Evolutionary conservation across 2,888 invertebrate species (phyloP), one percentile per base, ranked within the genome.

Genomic region (Tortrix viridana): DNA sequence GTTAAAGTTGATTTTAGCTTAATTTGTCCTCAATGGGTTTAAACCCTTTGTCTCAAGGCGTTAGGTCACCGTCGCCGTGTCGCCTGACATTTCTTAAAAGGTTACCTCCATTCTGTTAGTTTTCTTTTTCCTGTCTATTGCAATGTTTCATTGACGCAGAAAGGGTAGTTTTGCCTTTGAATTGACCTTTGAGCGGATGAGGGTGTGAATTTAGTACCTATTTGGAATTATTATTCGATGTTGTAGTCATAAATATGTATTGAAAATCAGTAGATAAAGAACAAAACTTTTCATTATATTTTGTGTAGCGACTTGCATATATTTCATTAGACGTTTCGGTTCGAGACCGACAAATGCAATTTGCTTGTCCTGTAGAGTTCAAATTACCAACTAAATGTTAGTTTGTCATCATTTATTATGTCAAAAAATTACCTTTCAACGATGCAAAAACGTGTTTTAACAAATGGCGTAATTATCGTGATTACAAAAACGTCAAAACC

Each of bases 41-140:
- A 82, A 90, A 86, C 87, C 88, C 89, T 89, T 90, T 89, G 91
- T 90, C 89, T 89, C 84, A 89, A 89, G 88, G 86, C 83, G 82
- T 82, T 79, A 79, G 78, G 82, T 79, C 83, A 78, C 78, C 80
- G 84, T 77, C 82, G 80, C 80, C 74, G 79, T 82, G 81, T 82
- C 83, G 85, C 80, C 79, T 92, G 92, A 85, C 92, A 92, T 92
- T 92, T 90, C 77, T 84, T 77, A 77, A 91, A 92, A 92, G 91
- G 92, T 90, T 84, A 87, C 84, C 82, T 81, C 82, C 75, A 80
- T 82, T 85, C 82, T 79, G 82, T 84, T 71, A 76, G 81, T 84
- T 89, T 89, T 87, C 90, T 87, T 88, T 90, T 86, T 79, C 78
- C 81, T 79, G 76, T 82, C 82, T 86, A 85, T 85, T 81, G 85